These are phyloP conservation scores for Mormyrus lacerda DNA, from an alignment of 2,113 vertebrate genomes.

Conservation along the genomic window DNA sequence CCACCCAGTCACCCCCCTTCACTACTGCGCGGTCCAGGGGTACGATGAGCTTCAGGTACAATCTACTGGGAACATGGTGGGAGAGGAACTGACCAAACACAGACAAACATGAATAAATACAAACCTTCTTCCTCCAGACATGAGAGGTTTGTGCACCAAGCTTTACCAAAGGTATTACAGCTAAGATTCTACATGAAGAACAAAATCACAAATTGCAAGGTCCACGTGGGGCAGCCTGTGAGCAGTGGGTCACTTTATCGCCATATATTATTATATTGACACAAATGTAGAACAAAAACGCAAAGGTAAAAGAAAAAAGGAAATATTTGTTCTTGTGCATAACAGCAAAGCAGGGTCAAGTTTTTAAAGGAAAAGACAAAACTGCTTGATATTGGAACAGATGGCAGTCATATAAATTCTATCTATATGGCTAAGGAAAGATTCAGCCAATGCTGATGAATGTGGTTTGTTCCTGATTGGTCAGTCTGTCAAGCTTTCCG, in stretches of 20 bases:
- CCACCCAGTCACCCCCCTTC: background rate
- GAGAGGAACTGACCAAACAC: background rate
- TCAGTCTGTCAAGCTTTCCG: background rate
- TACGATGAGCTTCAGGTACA: background rate
- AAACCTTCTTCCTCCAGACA: background rate
- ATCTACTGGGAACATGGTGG: background rate
- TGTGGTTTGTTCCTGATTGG: background rate
- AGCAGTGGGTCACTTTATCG: background rate
- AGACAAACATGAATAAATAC: background rate
- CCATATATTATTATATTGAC: background rate
- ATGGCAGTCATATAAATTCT: background rate
- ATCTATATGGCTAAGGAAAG: background rate
- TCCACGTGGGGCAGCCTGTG: background rate
- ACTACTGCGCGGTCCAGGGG: background rate
- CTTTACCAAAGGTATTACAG: background rate
- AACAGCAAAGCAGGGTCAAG: background rate
- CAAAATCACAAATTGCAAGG: background rate
- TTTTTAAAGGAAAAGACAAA: slow-evolving; percentile 2
- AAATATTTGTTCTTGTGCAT: background rate
- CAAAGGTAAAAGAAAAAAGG: background rate
- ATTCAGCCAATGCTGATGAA: background rate
- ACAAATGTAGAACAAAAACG: background rate
- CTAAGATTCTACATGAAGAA: background rate
- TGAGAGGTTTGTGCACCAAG: background rate
- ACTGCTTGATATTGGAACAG: background rate